These are phyloP conservation scores for Boloria selene DNA, from an alignment of 2,888 invertebrate species.

Conservation along the genomic window DNA sequence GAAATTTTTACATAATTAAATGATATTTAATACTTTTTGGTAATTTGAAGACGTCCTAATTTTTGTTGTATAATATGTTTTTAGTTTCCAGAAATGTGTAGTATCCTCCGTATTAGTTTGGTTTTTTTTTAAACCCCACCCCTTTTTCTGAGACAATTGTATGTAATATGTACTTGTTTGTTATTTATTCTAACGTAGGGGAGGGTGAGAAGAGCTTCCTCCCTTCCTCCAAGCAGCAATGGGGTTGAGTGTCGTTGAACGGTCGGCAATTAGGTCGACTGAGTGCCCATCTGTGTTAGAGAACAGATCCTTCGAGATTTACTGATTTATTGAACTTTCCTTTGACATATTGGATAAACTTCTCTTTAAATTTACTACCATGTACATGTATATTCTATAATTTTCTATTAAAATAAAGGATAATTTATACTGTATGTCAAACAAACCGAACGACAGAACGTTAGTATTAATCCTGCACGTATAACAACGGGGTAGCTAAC, in stretches of 20 bases:
- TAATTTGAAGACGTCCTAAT: no score
- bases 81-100: no score
- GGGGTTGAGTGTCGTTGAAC: constrained; percentile 73
- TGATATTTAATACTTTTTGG: no score
- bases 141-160: background rate
- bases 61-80: no score
- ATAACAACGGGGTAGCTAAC: constrained; percentile 5
- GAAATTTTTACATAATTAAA: background rate
- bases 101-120: no score
- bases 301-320: constrained; percentile 48
- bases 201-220: constrained; percentile 6
- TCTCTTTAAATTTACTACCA: background rate
- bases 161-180: constrained; percentile 44
- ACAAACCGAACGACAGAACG: background rate
- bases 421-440: background rate
- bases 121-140: no score
- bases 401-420: background rate
- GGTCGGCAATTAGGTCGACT: constrained; percentile 73
- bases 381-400: background rate
- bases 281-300: constrained; percentile 55
- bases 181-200: constrained; percentile 45
- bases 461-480: background rate
- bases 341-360: background rate
- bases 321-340: constrained; percentile 17
- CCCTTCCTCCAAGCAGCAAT: constrained; percentile 49